phyloP scores from a whole-genome alignment of 2,797 vertebrate species.

The Pogoniulus pusillus region DNA sequence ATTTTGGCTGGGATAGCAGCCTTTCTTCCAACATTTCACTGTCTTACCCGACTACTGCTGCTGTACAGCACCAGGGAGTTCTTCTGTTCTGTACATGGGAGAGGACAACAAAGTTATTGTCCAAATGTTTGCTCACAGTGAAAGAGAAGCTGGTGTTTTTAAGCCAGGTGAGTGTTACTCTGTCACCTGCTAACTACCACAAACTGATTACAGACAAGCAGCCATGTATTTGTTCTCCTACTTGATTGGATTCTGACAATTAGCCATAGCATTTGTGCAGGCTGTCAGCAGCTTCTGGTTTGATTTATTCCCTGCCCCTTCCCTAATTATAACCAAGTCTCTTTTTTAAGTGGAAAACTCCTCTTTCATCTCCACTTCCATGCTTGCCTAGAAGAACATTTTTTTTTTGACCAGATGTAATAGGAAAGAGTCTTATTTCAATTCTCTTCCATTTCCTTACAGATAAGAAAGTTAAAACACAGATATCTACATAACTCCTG shows the following conservation, averaged over 20 bases:
- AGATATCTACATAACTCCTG: not conserved
- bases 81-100: accelerated
- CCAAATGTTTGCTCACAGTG: not conserved
- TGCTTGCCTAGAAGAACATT: slow-evolving; percentile 47
- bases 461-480: not conserved
- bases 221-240: not conserved
- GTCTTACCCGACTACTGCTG: not conserved
- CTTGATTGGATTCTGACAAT: not conserved
- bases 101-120: not conserved
- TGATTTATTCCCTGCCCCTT: not conserved
- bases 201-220: not conserved
- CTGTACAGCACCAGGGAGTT: not conserved
- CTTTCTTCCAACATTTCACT: not conserved
- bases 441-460: not conserved
- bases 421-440: not conserved
- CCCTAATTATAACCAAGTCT: not conserved
- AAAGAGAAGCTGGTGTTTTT: not conserved
- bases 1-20: not conserved
- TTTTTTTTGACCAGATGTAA: not conserved
- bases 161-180: not conserved
- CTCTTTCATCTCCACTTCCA: slow-evolving; percentile 54
- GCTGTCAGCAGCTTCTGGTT: not conserved
- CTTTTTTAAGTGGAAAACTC: not conserved
- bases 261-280: not conserved
- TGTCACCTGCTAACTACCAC: not conserved